Percentiles rank a stretch among this genome's conserved stretches.
phyloP scores from a whole-genome alignment of 2,797 vertebrate species.

The Coranthus polyacanthus region DNA sequence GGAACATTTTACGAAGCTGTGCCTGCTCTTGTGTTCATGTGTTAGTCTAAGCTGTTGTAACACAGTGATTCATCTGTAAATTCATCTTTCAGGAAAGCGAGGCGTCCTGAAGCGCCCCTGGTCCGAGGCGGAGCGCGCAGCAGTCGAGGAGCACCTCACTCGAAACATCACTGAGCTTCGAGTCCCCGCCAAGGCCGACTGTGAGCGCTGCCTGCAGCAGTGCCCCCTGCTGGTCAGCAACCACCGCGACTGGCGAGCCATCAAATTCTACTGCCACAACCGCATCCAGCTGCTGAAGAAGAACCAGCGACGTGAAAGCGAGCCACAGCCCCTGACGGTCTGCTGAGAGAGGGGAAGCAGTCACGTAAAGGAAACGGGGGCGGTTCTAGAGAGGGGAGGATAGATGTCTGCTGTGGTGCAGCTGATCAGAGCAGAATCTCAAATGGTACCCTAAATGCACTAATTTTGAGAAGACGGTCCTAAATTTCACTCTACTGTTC shows the following conservation, averaged over 20 bases:
- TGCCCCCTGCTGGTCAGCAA: conserved; percentile 88
- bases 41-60: not conserved
- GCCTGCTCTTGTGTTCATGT: not conserved
- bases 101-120: conserved; percentile 88
- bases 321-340: conserved; percentile 73
- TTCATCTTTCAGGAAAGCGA: conserved; percentile 79
- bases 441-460: conserved; percentile 63
- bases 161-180: conserved; percentile 86
- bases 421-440: conserved; percentile 56
- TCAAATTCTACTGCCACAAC: conserved; percentile 90
- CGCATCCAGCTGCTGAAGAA: conserved; percentile 89
- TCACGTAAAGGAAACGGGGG: not conserved
- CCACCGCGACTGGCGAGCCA: conserved; percentile 87
- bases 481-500: conserved; percentile 43
- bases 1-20: no score
- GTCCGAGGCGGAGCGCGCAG: conserved; percentile 86
- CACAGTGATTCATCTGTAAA: not conserved
- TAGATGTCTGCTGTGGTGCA: conserved; percentile 20
- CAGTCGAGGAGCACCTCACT: conserved; percentile 86
- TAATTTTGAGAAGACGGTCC: conserved; percentile 44
- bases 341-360: conserved; percentile 69
- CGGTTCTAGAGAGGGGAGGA: not conserved
- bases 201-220: conserved; percentile 87
- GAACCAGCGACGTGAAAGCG: conserved; percentile 81
- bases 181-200: conserved; percentile 87